Evolutionary conservation across 2,797 vertebrate genomes (phyloP), one percentile per base, ranked within the genome.

Genomic region (Gadopsis bispinosus): DNA sequence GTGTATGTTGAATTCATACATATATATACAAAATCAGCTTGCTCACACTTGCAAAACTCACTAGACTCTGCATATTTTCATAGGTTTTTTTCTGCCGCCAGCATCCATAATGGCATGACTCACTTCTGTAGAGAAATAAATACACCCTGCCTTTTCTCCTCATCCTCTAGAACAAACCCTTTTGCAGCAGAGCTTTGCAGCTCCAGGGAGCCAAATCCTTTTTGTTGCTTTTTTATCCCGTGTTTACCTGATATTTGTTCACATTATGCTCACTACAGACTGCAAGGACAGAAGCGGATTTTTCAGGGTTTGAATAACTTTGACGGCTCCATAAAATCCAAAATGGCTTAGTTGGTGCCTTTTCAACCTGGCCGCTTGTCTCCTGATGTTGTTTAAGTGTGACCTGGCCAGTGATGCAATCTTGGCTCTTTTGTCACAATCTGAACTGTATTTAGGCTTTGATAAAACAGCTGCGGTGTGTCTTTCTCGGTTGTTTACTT

Each of bases 221-320:
- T 75, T 65, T 77, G 79, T 77, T 69, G 20, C 41, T n/a, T 72
- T 64, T 77, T 77, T 39, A 77, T 74, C 58, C 66, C 45, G 59
- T 76, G 73, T 87, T 80, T 78, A 83, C 69, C 82, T 81, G 79
- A 59, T 65, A 80, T 81, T 78, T 84, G 69, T 84, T 73, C 78
- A 68, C 64, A 75, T 83, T 66, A 72, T 80, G 62, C 45, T 72
- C 68, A 51, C 58, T 19, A 53, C 26, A 75, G 53, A 83, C 63
- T 60, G 69, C 65, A 60, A 62, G 45, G 74, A 86, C 47, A 22
- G 47, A 75, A 54, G 68, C 66, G 16, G 76, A 51, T 71, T 59
- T 55, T 50, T 64, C 47, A 60, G 63, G 48, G 64, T 69, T 63
- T 79, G 68, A 83, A 58, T 39, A 20, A 9, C 48, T 85, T n/a